These are phyloP conservation scores for Eupithecia subumbrata DNA, from an alignment of 2,888 invertebrate species.

Conservation along the genomic window DNA sequence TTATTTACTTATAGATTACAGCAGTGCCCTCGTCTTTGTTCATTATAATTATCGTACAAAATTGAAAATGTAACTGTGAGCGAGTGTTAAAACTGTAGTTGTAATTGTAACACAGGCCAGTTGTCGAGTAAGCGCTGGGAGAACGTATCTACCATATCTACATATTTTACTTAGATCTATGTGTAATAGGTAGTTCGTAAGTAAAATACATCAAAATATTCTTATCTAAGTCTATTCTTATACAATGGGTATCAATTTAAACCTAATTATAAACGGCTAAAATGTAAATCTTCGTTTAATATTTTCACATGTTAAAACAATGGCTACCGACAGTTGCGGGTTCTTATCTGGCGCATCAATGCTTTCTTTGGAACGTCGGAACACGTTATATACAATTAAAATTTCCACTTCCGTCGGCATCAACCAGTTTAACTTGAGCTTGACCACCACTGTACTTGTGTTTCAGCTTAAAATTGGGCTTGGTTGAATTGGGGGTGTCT, in stretches of 20 bases:
- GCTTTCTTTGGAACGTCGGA: constrained; percentile 71
- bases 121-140: too few species aligned
- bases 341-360: constrained; percentile 75
- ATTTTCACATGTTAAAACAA: constrained; percentile 81
- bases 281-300: constrained; percentile 68
- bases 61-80: too few species aligned
- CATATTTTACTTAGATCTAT: too few species aligned
- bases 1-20: too few species aligned
- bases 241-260: constrained; percentile 62
- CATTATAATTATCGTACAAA: too few species aligned
- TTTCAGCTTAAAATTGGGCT: constrained; percentile 14
- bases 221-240: constrained; percentile 3
- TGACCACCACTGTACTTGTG: constrained; percentile 28
- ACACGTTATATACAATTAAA: constrained; percentile 74
- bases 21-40: too few species aligned
- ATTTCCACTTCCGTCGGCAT: constrained; percentile 64
- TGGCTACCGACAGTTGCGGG: constrained; percentile 76
- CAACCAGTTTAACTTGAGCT: constrained; percentile 52
- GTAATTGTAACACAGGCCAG: too few species aligned
- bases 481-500: constrained; percentile 40
- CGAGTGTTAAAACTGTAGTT: too few species aligned
- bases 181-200: neutral
- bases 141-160: too few species aligned
- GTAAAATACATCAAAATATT: neutral
- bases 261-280: constrained; percentile 69